phyloP scores from a whole-genome alignment of 2,797 vertebrate genomes.

The Eurystomus glaucurus region DNA sequence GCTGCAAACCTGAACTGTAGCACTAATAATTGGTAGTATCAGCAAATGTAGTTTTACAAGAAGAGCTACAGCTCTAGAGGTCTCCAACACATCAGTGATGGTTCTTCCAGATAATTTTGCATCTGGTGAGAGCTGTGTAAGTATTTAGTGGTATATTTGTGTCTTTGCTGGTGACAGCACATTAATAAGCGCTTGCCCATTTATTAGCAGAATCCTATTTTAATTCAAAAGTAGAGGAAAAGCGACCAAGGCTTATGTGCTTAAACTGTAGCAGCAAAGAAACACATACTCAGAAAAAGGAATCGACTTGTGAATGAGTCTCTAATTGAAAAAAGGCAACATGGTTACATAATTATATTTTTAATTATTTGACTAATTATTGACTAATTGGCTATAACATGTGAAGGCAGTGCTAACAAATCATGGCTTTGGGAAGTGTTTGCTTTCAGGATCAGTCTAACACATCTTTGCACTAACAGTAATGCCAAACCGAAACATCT shows the following conservation, averaged over 20 bases:
- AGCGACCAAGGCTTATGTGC: background rate
- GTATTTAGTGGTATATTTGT: slow-evolving; percentile 11
- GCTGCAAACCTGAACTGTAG: background rate
- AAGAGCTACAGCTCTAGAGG: slow-evolving; percentile 63
- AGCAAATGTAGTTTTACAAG: background rate
- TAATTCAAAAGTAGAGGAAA: background rate
- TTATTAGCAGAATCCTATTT: slow-evolving; percentile 4
- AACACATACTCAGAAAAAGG: background rate
- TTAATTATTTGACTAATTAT: slow-evolving; percentile 65
- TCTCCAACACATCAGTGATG: slow-evolving; percentile 59
- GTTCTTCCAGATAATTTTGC: slow-evolving; percentile 14
- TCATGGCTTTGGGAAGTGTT: slow-evolving; percentile 36
- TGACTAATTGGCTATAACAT: slow-evolving; percentile 55
- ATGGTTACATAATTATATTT: slow-evolving; percentile 43
- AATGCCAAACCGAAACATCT: background rate
- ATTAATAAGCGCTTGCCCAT: slow-evolving; percentile 11
- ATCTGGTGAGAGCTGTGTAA: slow-evolving; percentile 25
- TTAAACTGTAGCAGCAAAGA: background rate
- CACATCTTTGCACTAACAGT: background rate
- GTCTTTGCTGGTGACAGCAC: slow-evolving; percentile 3
- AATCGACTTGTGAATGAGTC: background rate
- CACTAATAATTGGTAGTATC: background rate
- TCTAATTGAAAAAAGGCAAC: slow-evolving; percentile 43
- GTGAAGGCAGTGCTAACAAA: slow-evolving; percentile 43
- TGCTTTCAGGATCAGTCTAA: slow-evolving; percentile 30